These are phyloP conservation scores for Baronia brevicornis DNA, from an alignment of 2,888 invertebrate species.

Conservation along the genomic window DNA sequence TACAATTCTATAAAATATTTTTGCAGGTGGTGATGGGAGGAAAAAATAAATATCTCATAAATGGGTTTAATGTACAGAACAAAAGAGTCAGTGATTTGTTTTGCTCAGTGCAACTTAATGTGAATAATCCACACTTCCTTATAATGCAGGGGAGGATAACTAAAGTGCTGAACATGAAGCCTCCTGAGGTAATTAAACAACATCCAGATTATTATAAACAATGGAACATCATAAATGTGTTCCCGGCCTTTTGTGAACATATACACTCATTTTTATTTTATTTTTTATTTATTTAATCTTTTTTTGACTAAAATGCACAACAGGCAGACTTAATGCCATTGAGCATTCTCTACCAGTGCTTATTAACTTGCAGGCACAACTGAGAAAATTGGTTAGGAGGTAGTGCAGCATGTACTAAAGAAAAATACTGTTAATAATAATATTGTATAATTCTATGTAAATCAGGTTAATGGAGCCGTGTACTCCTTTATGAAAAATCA, in stretches of 20 bases:
- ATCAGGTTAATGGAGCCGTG: too few relatives aligned
- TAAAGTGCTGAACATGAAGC: conserved; percentile 99
- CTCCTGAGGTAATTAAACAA: conserved; percentile 83
- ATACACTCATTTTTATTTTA: too few relatives aligned
- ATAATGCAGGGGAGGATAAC: conserved; percentile 99
- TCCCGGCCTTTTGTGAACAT: too few relatives aligned
- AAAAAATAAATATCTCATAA: conserved; percentile 94
- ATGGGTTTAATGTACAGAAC: conserved; percentile 92
- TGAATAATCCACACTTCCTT: conserved; percentile 99
- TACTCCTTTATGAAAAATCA: too few relatives aligned
- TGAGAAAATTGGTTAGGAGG: too few relatives aligned
- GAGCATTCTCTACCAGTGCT: too few relatives aligned
- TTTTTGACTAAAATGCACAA: conserved; percentile 1
- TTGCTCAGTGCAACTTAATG: conserved; percentile 96
- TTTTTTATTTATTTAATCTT: conserved; percentile 1
- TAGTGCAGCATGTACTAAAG: too few relatives aligned
- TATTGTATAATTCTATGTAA: too few relatives aligned
- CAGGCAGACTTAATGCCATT: too few relatives aligned
- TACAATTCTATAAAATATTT: background rate
- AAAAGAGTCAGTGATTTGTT: conserved; percentile 95
- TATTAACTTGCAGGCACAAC: too few relatives aligned
- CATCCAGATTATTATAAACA: background rate
- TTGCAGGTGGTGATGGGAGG: conserved; percentile 86
- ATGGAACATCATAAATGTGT: too few relatives aligned
- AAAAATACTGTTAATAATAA: too few relatives aligned